These are phyloP conservation scores for Ascaphus truei DNA, from an alignment of 2,113 vertebrate species.

Conservation along the genomic window DNA sequence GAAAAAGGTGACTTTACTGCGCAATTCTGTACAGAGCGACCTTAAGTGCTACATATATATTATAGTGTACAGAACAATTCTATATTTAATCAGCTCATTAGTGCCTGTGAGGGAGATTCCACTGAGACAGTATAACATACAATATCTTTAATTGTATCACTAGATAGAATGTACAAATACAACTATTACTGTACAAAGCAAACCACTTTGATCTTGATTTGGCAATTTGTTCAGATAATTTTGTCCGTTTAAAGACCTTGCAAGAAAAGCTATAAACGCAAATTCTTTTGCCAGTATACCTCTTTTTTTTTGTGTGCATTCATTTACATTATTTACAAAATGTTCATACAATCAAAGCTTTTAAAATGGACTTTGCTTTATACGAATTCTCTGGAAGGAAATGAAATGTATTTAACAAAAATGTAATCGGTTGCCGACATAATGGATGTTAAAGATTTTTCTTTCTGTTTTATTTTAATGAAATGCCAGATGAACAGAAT, in stretches of 20 bases:
- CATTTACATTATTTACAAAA: neutral
- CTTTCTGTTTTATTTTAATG: conserved; percentile 38
- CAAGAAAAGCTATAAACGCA: neutral
- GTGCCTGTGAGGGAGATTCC: neutral
- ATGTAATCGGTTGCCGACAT: conserved; percentile 32
- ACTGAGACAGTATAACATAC: neutral
- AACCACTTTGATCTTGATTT: too few relatives aligned
- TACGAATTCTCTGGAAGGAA: conserved; percentile 4
- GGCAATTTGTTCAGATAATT: neutral
- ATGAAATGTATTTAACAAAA: conserved; percentile 30
- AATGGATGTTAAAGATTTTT: conserved; percentile 35
- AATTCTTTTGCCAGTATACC: neutral
- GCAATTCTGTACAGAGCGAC: neutral
- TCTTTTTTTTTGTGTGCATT: neutral
- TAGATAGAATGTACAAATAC: neutral
- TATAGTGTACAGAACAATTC: neutral
- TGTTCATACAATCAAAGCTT: neutral
- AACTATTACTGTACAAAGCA: neutral
- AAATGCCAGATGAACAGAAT: conserved; percentile 37
- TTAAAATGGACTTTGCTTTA: conserved; percentile 9
- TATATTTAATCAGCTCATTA: neutral
- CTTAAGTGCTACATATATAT: neutral
- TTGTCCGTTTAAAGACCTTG: too few relatives aligned
- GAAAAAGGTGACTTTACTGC: conserved; percentile 17
- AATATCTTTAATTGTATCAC: neutral